phyloP scores from a whole-genome alignment of 2,888 invertebrate species.

The Acrocyrtus sp. region DNA sequence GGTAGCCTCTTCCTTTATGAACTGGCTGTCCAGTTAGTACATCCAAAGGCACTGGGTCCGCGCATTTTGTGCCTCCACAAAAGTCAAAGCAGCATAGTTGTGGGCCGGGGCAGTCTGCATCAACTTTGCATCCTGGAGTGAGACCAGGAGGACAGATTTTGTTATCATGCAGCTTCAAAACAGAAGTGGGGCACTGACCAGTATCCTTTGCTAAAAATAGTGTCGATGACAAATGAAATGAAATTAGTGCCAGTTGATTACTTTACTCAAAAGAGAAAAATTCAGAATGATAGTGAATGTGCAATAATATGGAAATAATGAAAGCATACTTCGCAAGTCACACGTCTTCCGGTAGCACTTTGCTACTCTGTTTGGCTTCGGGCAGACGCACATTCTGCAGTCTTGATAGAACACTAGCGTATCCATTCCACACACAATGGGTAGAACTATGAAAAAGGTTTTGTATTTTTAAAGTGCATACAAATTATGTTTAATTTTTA shows the following conservation, averaged over 20 bases:
- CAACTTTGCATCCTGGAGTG: slow-evolving; percentile 44
- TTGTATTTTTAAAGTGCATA: too few relatives aligned
- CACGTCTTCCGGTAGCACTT: slow-evolving; percentile 58
- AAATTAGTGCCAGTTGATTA: too few relatives aligned
- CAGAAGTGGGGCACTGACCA: slow-evolving; percentile 56
- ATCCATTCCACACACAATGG: slow-evolving; percentile 53
- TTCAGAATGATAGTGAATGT: too few relatives aligned
- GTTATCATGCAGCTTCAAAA: slow-evolving; percentile 54
- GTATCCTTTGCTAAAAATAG: slow-evolving; percentile 54
- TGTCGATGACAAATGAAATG: too few relatives aligned
- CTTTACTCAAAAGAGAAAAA: too few relatives aligned
- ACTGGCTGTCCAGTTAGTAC: slow-evolving; percentile 24
- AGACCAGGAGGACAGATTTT: slow-evolving; percentile 29
- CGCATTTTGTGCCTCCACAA: slow-evolving; percentile 55
- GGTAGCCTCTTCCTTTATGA: slow-evolving; percentile 54
- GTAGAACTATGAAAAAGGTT: slow-evolving; percentile 18
- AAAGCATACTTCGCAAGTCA: slow-evolving; percentile 56
- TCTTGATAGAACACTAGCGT: slow-evolving; percentile 57
- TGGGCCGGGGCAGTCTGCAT: slow-evolving; percentile 57
- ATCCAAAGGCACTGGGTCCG: slow-evolving; percentile 55
- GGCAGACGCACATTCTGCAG: slow-evolving; percentile 58
- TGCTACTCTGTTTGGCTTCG: slow-evolving; percentile 52
- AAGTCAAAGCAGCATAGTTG: slow-evolving; percentile 62
- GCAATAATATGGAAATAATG: not conserved
- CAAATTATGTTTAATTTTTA: not conserved